phyloP scores from a whole-genome alignment of 64 coral and sea anemone species.

The Montipora foliosa region DNA sequence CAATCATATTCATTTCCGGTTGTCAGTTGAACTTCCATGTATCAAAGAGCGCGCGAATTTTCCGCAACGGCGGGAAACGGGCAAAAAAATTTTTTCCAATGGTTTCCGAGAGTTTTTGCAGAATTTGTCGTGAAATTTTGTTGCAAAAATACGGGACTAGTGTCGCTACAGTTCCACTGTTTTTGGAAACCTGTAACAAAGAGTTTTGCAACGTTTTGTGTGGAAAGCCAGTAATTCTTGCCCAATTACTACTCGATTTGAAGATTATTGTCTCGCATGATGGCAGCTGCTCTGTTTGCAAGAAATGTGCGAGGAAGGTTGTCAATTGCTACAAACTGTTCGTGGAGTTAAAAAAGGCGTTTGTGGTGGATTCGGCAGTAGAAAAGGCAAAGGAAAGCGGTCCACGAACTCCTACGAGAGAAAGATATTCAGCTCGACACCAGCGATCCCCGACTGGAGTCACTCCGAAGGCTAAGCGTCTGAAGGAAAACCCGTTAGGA shows the following conservation, averaged over 20 bases:
- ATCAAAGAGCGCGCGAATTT: background rate
- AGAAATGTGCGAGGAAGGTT: background rate
- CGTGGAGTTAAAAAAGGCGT: background rate
- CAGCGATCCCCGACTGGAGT: too few species aligned
- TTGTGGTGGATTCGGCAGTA: background rate
- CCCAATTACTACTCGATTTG: background rate
- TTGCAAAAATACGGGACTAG: background rate
- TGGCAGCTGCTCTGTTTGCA: background rate
- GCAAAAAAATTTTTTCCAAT: background rate
- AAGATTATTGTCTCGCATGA: background rate
- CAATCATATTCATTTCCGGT: conserved; percentile 3
- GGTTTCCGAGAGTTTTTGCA: background rate
- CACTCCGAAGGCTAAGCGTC: too few species aligned
- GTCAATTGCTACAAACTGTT: background rate
- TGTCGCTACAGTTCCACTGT: background rate
- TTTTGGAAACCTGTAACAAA: background rate
- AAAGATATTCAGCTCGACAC: too few species aligned
- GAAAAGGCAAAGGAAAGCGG: too few species aligned
- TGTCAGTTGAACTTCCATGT: background rate
- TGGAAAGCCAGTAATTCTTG: background rate
- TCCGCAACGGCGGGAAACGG: background rate
- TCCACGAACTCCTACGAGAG: too few species aligned
- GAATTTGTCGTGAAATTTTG: background rate
- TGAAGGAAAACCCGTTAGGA: too few species aligned
- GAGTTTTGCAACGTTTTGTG: background rate